phyloP scores from a whole-genome alignment of 2,888 invertebrate species.

The Dromius quadrimaculatus region DNA sequence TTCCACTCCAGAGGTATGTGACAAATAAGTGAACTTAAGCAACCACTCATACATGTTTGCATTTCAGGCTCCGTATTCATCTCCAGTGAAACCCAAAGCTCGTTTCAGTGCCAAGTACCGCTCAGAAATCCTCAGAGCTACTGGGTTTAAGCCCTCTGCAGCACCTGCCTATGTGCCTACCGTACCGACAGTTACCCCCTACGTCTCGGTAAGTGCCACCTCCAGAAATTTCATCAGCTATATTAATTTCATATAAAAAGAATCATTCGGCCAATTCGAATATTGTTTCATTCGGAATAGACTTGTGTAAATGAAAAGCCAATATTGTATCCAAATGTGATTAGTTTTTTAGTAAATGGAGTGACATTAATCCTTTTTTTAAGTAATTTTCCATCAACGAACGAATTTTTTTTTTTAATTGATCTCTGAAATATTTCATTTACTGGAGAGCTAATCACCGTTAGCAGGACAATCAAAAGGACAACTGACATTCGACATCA shows the following conservation, averaged over 20 bases:
- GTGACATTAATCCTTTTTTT: no score
- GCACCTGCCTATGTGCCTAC: conserved; percentile 75
- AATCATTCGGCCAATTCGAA: conserved; percentile 3
- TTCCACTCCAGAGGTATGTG: conserved; percentile 46
- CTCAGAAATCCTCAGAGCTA: conserved; percentile 62
- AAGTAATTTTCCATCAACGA: no score
- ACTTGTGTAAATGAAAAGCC: conserved; percentile 48
- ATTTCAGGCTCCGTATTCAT: conserved; percentile 52
- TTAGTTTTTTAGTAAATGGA: conserved; percentile 28
- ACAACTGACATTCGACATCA: conserved; percentile 11
- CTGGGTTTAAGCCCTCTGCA: conserved; percentile 66
- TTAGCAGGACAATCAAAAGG: no score
- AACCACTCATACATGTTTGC: background rate
- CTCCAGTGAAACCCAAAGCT: conserved; percentile 65
- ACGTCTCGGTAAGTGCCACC: conserved; percentile 45
- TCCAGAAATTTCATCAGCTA: background rate
- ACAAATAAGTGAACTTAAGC: background rate
- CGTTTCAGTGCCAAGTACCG: conserved; percentile 74
- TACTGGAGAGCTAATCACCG: no score
- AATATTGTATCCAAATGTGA: conserved; percentile 43
- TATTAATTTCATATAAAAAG: background rate
- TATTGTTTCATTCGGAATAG: conserved; percentile 8
- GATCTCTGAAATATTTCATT: no score
- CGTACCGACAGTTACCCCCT: conserved; percentile 71
- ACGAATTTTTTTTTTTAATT: no score